phyloP scores from a whole-genome alignment of 2,113 vertebrate species.

The Varanus komodoensis region DNA sequence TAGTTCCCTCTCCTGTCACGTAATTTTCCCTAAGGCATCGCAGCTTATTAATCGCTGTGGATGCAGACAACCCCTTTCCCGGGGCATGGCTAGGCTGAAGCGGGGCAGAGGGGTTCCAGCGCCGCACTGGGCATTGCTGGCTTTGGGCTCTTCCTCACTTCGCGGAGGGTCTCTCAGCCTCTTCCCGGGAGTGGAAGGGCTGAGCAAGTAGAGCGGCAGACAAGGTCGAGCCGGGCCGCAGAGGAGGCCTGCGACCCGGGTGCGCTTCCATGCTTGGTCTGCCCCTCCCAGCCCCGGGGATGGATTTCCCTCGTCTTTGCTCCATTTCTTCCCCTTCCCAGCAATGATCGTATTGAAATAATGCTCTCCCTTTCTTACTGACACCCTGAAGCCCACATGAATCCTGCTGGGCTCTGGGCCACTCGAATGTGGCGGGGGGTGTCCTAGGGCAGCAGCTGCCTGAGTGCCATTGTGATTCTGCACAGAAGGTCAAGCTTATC shows the following conservation, averaged over 20 bases:
- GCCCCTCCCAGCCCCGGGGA: too few species aligned
- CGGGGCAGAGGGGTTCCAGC: not conserved
- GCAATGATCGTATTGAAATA: not conserved
- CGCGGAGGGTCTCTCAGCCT: not conserved
- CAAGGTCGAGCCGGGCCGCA: too few species aligned
- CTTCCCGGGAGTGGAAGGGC: fast-evolving
- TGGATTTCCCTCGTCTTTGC: not conserved
- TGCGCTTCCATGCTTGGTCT: not conserved
- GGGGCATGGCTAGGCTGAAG: fast-evolving
- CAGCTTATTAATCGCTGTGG: fast-evolving
- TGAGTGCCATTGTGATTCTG: too few species aligned
- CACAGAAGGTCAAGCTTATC: too few species aligned
- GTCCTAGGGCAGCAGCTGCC: too few species aligned
- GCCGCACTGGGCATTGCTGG: not conserved
- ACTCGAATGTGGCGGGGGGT: too few species aligned
- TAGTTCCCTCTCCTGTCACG: not conserved
- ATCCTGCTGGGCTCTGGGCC: too few species aligned
- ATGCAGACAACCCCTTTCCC: fast-evolving
- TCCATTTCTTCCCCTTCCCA: not conserved
- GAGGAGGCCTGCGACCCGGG: too few species aligned
- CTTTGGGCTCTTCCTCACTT: not conserved
- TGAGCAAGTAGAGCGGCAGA: too few species aligned
- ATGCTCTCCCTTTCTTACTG: not conserved
- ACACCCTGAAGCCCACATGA: too few species aligned
- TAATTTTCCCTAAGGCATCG: not conserved